Base-by-base conservation (phyloP, 92 coral and sea anemone species). In the Heliopora coerulea region DNA sequence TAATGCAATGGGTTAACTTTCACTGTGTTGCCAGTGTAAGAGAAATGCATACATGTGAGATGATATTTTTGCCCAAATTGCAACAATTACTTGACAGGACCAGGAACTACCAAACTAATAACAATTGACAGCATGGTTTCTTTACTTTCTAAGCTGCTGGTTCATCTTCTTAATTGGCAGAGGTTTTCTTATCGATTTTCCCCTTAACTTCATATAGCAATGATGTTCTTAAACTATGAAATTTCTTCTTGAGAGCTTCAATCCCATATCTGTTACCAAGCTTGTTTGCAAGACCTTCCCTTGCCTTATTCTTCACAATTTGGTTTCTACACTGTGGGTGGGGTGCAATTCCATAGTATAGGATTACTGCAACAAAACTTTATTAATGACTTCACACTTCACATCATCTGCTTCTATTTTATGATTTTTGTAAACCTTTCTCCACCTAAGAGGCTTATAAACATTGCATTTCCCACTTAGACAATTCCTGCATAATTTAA, bases 191-290 rank as follows among this genome's bases (percentile, higher is more conserved):
- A 10, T 62, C 69, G 31, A 62, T 10, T 46, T 62, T 42, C 41
- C 69, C 11, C 23, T 62, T 62, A 8, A 62, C 69, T 28, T 62
- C 69, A 62, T 19, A 46, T 33, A 11, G 69, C 69, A 62, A 27
- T 7, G 46, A 62, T 62, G 29, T 59, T 59, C 65, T 59, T 59
- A 59, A 59, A 28, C 65, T 59, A 59, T 59, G 65, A 59, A 59
- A 59, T 28, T 59, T 59, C 35, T 59, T 59, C 35, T 59, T 31
- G 35, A 59, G 65, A 24, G 8, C 32, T n/a, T 59, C 65, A 18
- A 29, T 24, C 18, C 4, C 6, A 29, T 3, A 59, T 59, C 35
- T 21, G 23, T 12, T 3, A 4, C 34, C 65, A 28, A 59, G 65
- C 18, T 3, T 5, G n/a, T 23, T 59, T 8, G 8, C 35, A 24